Evolutionary conservation across 2,113 vertebrate genomes (phyloP).

Genomic region (Equus przewalskii): DNA sequence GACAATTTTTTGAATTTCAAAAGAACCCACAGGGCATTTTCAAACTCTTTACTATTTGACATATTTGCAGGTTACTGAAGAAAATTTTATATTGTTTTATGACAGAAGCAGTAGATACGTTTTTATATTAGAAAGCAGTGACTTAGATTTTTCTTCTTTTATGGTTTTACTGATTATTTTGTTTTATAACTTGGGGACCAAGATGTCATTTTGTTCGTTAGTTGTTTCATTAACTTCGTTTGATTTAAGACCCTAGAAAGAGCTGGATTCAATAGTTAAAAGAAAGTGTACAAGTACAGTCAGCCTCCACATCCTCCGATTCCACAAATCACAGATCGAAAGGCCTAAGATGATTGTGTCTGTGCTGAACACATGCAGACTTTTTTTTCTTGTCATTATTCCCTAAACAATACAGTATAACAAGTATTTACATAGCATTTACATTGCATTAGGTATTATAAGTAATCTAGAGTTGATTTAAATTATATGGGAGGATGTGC

Average conservation of each 20-base stretch:
- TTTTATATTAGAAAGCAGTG: background rate
- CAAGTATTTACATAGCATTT: too few species aligned
- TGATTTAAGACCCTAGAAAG: background rate
- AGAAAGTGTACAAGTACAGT: background rate
- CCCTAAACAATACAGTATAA: too few species aligned
- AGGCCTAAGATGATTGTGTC: too few species aligned
- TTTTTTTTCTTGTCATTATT: too few species aligned
- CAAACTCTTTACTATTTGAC: background rate
- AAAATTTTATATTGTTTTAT: background rate
- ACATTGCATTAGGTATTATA: too few species aligned
- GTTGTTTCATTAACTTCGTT: background rate
- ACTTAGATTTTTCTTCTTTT: background rate
- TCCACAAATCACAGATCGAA: too few species aligned
- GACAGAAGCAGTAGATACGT: background rate
- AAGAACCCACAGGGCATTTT: conserved; percentile 11
- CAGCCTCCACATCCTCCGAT: too few species aligned
- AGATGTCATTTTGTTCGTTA: background rate
- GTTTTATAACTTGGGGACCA: background rate
- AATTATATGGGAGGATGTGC: too few species aligned
- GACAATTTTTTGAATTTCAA: background rate
- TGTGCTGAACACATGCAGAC: too few species aligned
- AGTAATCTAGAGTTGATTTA: too few species aligned
- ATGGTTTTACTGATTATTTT: background rate
- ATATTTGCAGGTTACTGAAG: background rate
- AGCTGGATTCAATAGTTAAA: background rate